A percentile compares a stretch with the other conserved stretches of the same genome.
Conservation (phyloP, 2,888 invertebrate species). For the Nymphalis polychloros region DNA sequence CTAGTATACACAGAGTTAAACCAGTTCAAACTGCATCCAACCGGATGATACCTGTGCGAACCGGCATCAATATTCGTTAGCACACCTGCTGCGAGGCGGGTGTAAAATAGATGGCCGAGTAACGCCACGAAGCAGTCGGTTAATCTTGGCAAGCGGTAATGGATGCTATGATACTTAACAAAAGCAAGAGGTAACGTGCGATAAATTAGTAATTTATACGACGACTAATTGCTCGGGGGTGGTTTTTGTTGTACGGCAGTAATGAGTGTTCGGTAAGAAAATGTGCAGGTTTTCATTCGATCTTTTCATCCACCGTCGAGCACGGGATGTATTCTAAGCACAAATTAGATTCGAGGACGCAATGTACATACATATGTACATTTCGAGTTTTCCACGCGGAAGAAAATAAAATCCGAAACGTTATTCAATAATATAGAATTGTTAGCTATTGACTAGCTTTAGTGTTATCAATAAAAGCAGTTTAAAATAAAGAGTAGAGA, state of each 20-base stretch:
- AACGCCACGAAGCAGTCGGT: background rate
- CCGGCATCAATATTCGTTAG: constrained; percentile 8
- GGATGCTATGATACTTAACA: constrained; percentile 2
- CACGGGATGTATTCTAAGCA: no score
- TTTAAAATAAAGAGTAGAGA: no score
- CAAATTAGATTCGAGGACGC: no score
- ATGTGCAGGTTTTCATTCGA: background rate
- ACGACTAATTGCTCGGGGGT: background rate
- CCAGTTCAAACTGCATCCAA: constrained; percentile 5
- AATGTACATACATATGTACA: no score
- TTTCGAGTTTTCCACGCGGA: no score
- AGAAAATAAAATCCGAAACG: no score
- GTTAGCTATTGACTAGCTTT: no score
- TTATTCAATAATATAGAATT: no score
- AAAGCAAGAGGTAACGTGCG: background rate
- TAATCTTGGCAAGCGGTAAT: constrained; percentile 5
- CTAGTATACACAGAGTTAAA: background rate
- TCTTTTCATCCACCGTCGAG: no score
- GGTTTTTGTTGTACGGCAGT: background rate
- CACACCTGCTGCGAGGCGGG: background rate
- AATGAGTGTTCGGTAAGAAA: background rate
- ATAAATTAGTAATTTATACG: constrained; percentile 1
- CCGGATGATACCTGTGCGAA: background rate
- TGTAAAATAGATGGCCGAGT: background rate
- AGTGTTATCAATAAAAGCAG: no score